Conservation (phyloP, 2,797 vertebrate species). For the Malurus leucopterus region DNA sequence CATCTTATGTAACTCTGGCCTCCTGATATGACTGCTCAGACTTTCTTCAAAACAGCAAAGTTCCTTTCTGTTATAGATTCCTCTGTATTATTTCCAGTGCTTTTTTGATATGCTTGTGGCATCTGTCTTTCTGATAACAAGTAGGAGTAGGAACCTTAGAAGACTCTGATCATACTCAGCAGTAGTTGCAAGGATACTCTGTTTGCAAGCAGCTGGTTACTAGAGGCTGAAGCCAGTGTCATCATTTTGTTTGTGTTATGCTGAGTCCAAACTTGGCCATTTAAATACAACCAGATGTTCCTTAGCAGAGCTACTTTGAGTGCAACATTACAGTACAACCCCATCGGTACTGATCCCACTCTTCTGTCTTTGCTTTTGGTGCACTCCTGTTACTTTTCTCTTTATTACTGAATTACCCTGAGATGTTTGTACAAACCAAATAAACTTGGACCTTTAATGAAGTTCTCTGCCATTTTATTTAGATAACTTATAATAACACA, state of each 20-base stretch:
- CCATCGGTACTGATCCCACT: neutral
- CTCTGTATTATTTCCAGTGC: neutral
- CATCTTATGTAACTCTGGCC: neutral
- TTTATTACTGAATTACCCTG: neutral
- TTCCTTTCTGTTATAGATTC: neutral
- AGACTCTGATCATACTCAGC: neutral
- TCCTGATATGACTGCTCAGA: neutral
- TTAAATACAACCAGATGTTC: slow-evolving; percentile 31
- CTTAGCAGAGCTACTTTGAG: neutral
- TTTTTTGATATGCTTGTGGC: neutral
- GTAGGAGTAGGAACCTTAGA: neutral
- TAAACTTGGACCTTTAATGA: neutral
- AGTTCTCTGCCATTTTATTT: neutral
- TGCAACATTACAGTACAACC: neutral
- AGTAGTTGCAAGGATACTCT: neutral
- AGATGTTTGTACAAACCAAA: neutral
- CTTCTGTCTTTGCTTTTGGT: neutral
- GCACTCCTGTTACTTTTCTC: neutral
- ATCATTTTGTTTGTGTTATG: slow-evolving; percentile 10
- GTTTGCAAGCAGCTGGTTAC: neutral
- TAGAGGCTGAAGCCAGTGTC: neutral
- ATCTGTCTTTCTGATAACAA: neutral
- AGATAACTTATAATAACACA: neutral
- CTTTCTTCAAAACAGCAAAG: neutral
- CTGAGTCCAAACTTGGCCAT: neutral